phyloP scores from a whole-genome alignment of 2,113 vertebrate species.

The Pseudopipra pipra region DNA sequence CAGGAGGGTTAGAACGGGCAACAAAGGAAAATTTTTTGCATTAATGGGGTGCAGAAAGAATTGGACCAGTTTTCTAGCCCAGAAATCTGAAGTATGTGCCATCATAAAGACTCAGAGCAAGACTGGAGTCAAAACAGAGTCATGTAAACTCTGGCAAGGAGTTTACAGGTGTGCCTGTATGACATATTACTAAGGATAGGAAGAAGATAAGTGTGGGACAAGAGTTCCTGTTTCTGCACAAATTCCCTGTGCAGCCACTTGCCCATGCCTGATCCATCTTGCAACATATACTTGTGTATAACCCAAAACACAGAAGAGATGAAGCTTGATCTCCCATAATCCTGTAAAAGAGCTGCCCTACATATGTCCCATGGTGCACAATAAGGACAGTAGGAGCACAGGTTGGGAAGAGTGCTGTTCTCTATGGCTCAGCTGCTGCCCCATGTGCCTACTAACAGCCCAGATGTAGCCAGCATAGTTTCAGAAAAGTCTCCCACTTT shows the following conservation, averaged over 20 bases:
- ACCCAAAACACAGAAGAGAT: neutral
- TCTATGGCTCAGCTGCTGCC: neutral
- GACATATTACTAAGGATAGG: neutral
- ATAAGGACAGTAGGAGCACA: neutral
- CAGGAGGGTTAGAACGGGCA: neutral
- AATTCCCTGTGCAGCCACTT: neutral
- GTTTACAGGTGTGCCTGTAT: neutral
- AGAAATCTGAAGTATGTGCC: neutral
- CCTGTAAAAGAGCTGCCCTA: neutral
- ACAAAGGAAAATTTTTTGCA: neutral
- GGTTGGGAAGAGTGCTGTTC: neutral
- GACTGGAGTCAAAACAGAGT: neutral
- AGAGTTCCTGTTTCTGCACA: neutral
- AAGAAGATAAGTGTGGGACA: neutral
- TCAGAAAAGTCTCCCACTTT: neutral
- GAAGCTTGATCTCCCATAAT: neutral
- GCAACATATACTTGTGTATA: fast-evolving
- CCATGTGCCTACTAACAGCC: neutral
- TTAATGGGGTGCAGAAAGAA: neutral
- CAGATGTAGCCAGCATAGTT: neutral
- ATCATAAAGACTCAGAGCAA: neutral
- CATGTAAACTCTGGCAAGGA: neutral
- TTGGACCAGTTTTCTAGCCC: neutral
- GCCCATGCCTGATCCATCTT: neutral
- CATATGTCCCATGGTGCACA: neutral